Evolutionary conservation across 2,888 invertebrate species (phyloP), one percentile per base, ranked within the genome.

Genomic region (Lepidochitona cinerea): DNA sequence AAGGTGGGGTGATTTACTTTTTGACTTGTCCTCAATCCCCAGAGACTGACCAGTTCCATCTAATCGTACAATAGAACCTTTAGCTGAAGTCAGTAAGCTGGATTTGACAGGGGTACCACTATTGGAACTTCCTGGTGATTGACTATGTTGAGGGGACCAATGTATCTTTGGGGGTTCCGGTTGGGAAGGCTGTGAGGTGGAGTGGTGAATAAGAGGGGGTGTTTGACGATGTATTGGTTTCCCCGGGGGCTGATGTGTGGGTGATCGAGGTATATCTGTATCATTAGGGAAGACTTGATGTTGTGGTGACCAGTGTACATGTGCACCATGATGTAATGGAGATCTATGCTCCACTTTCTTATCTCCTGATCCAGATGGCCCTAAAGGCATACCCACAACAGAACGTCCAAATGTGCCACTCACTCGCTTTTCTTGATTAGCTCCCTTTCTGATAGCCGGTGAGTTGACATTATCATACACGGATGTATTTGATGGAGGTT

Each of bases 401-500:
- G 59, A 59, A 4, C 59, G 5, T 59, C 59, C 12, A 32, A 29
- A 29, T 14, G 5, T 26, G 23, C 59, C 59, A 26, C 59, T 59
- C 18, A 59, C 59, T 23, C 59, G 59, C 14, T 59, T 59, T 23
- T 59, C 59, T 59, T 14, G 32, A 2, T 12, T 18, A 4, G 12
- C 59, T 29, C 29, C 23, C 29, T 59, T 59, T 23, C 59, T 18
- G 59, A 29, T 29, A 9, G 29, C 23, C 4, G 59, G 59, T 23
- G 59, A 59, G 32, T 59, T 59, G 29, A 59, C 59, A 59, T 59
- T 59, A 68, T 85, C 86, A 70, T 84, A 83, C 36, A 83, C 76
- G 59, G 82, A 81, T 9, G 81, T 78, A 23, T 78, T 78, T 33
- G 85, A 84, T 4, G 83, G 77, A 0, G 82, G 83, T 76, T 85